Evolutionary conservation across 2,888 invertebrate genomes (phyloP), one percentile per base, ranked within the genome.

Genomic region (Epistrophe eligans): DNA sequence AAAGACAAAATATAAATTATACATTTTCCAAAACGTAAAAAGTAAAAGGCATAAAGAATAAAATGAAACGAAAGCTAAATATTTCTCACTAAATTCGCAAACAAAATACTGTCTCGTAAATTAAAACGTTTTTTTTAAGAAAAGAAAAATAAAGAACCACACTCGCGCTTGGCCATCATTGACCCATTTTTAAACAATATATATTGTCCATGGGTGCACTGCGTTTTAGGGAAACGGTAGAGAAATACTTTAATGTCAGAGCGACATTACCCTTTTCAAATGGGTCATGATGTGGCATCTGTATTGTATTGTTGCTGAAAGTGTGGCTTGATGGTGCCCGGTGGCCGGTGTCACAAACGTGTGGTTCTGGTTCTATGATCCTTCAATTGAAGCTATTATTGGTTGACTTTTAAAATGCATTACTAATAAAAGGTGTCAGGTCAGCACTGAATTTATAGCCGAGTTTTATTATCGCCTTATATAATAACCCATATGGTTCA

Each of bases 171-270:
- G 32, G 48, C 67, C 62, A 48, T 13, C 57, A 70, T 62, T 77
- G 80, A 81, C 81, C 81, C 43, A 62, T 8, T 48, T 73, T 62
- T 19, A n/a, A 2, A 73, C 66, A 52, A 60, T 43, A 40, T 45
- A 60, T 24, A 58, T 58, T 79, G 70, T 43, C 43, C 72, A 76
- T 71, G 60, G 55, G 32, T 58, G 60, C 60, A 67, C 64, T 73
- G 64, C 66, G 71, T 82, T 81, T 82, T 72, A 77, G 77, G 71
- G 35, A 79, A 48, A 48, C 32, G 43, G 66, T 57, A 43, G 71
- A 45, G 48, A 35, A 60, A 60, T 60, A 35, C 35, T 72, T 48
- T 60, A 48, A 60, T 24, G 15, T n/a, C 32, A 35, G 15, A 50
- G 15, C 15, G 17, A 19, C 35, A 43, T 45, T 48, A 66, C 32